Evolutionary conservation across 2,113 vertebrate species (phyloP).

Genomic region (Regulus satrapa): DNA sequence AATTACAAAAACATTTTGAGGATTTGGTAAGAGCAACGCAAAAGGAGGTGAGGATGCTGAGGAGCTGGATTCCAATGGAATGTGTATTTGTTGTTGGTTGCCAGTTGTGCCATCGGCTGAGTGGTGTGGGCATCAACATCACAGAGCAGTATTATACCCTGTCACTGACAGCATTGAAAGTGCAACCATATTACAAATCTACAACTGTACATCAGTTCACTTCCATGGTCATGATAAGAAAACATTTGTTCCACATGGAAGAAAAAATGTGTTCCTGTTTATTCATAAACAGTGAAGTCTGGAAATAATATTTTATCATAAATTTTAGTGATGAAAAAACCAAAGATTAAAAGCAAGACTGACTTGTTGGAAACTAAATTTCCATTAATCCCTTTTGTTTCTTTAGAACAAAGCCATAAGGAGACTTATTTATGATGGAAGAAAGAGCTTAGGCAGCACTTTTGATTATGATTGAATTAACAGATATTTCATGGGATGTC

Average conservation of each 20-base stretch:
- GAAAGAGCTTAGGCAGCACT: background rate
- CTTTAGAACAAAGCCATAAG: background rate
- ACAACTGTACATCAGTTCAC: background rate
- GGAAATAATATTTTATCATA: background rate
- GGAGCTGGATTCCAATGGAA: background rate
- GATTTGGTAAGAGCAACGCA: background rate
- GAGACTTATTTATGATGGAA: background rate
- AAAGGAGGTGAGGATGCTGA: background rate
- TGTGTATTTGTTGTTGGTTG: background rate
- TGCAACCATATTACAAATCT: background rate
- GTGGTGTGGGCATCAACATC: background rate
- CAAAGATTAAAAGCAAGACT: background rate
- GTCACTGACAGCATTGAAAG: background rate
- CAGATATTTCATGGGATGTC: background rate
- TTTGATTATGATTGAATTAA: background rate
- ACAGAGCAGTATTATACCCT: background rate
- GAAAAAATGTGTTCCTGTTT: background rate
- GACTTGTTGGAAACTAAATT: background rate
- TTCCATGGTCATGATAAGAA: background rate
- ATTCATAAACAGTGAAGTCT: background rate
- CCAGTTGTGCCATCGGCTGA: rapidly evolving
- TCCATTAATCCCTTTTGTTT: background rate
- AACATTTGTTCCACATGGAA: background rate
- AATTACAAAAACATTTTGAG: background rate
- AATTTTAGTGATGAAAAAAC: background rate